Base-by-base conservation (phyloP, 2,113 vertebrate genomes). In the Otolemur garnettii region DNA sequence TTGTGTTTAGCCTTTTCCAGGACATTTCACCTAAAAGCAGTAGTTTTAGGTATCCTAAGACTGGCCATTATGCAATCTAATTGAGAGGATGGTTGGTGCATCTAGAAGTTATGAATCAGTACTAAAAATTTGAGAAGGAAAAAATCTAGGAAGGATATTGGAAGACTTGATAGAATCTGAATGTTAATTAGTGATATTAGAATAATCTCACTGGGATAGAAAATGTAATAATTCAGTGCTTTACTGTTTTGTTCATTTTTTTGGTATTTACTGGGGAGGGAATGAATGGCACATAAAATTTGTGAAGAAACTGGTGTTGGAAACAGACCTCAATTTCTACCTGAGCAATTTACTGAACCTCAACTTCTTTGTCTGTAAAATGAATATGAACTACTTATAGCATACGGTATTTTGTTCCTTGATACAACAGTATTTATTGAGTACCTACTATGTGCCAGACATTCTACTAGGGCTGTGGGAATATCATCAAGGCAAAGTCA, bases 401-500 rank as follows among this genome's bases (percentile, higher is more conserved):
- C 68, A 33, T 0, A 75, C 33, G 50, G 3, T 55, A 66, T 71
- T 66, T 42, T 26, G 21, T 84, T 74, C 62, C 28, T 91, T 74
- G 50, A 45, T 2, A 42, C 30, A 77, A 26, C 14, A 80, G 26
- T 10, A 19, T 30, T 53, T 79, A 7, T 21, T 50, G 45, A 53
- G 2, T 14, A 45, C 18, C 53, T 45, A 5, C 22, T 26, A 18
- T 21, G 14, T 26, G 50, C 35, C 10, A 15, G 26, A 18, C 24
- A 9, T 1, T 2, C 15, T 38, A 19, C 69, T 35, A 72, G 77
- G 18, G 57, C 75, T 64, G 8, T 33, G 55, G 42, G 62, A n/a
- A 18, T 14, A 13, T 30, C 33, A 71, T 1, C 7, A 3, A 87
- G 21, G 22, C 53, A 11, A 28, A n/a, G 24, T 18, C 0, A 0